These are phyloP conservation scores for Candidula unifasciata DNA, from an alignment of 2,888 invertebrate species.

Conservation along the genomic window DNA sequence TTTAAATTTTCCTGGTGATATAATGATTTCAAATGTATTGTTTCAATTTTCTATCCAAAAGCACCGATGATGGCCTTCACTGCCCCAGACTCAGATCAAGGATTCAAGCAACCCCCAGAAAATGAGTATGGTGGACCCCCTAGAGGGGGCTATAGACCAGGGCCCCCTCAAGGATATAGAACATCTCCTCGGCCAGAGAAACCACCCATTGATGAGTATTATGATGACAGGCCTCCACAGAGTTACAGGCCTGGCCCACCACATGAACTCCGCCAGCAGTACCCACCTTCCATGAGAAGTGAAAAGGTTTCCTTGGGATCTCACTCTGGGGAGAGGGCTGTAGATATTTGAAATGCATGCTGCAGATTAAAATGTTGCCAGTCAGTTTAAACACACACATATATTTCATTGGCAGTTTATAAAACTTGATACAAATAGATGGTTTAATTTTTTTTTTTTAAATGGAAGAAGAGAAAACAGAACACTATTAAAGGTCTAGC, in stretches of 20 bases:
- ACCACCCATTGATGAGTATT: slow-evolving; percentile 34
- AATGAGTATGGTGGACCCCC: slow-evolving; percentile 9
- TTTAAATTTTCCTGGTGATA: no score
- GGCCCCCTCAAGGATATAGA: slow-evolving; percentile 8
- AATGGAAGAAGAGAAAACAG: no score
- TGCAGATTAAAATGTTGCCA: no score
- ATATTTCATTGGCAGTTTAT: no score
- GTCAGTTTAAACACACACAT: no score
- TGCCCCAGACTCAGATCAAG: slow-evolving; percentile 28
- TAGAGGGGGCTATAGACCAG: slow-evolving; percentile 6
- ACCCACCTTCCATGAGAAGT: background rate
- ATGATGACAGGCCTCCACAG: slow-evolving; percentile 23
- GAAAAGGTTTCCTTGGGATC: background rate
- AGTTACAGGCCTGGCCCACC: slow-evolving; percentile 21
- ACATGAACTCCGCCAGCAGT: background rate
- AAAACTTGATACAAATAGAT: no score
- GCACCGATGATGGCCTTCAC: slow-evolving; percentile 32
- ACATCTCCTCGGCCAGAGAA: slow-evolving; percentile 33
- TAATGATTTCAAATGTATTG: background rate
- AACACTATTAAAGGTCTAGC: no score
- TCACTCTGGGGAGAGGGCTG: slow-evolving; percentile 15
- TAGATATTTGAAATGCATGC: slow-evolving; percentile 5
- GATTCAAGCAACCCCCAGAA: slow-evolving; percentile 31
- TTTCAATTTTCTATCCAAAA: slow-evolving; percentile 4
- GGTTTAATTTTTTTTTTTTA: no score